These are phyloP conservation scores for Chaetodon auriga DNA, from an alignment of 2,113 vertebrate species.

Conservation along the genomic window DNA sequence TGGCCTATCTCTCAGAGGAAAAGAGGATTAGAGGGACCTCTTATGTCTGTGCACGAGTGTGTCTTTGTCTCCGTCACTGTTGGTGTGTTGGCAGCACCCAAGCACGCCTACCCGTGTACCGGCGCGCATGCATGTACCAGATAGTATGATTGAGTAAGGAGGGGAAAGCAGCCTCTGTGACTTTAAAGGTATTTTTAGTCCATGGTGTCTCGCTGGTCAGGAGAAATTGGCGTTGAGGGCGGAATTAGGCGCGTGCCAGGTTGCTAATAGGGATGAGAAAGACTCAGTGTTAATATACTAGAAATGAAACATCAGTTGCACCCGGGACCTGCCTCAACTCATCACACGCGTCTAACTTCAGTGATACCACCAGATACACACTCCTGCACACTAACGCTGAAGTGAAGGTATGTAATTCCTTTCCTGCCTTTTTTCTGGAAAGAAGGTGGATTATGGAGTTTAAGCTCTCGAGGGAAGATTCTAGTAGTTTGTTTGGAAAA, in stretches of 20 bases:
- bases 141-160: conserved; percentile 41
- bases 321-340: conserved; percentile 26
- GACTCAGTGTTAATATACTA: conserved; percentile 71
- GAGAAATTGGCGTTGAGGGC: conserved; percentile 53
- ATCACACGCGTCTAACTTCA: neutral
- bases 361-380: conserved; percentile 20
- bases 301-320: conserved; percentile 71
- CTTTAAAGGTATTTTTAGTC: conserved; percentile 82
- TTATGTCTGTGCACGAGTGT: conserved; percentile 57
- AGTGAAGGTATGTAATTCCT: conserved; percentile 69
- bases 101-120: conserved; percentile 26
- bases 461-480: conserved; percentile 2
- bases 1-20: conserved; percentile 71
- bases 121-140: conserved; percentile 33
- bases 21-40: conserved; percentile 81
- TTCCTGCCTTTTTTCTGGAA: neutral
- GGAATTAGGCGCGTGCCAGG: conserved; percentile 68
- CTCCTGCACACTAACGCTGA: neutral
- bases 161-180: conserved; percentile 48
- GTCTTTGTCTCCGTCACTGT: conserved; percentile 30
- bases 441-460: neutral
- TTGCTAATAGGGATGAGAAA: conserved; percentile 76
- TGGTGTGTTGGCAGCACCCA: conserved; percentile 30
- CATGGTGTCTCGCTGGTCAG: conserved; percentile 55
- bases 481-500: neutral